These are phyloP conservation scores for Ochotona curzoniae DNA, from an alignment of 2,113 vertebrate genomes.

Conservation along the genomic window DNA sequence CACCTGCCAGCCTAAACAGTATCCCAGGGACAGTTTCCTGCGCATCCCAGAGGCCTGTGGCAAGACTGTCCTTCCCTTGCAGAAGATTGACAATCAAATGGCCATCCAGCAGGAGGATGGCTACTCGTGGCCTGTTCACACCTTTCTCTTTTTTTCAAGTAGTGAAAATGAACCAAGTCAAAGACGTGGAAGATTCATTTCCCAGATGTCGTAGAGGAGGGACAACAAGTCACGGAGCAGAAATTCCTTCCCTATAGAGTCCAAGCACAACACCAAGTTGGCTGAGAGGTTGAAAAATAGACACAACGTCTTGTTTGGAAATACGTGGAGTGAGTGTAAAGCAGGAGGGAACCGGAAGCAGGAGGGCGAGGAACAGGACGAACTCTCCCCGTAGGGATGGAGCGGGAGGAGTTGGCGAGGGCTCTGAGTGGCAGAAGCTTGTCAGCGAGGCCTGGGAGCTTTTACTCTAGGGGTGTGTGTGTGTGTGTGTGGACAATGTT, in stretches of 20 bases:
- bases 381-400: neutral
- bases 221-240: neutral
- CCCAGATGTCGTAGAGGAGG: neutral
- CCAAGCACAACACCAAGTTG: neutral
- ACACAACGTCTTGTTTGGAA: neutral
- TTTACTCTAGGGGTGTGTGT: too few relatives aligned
- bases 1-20: neutral
- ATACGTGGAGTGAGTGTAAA: neutral
- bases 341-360: constrained; percentile 1
- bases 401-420: accelerated
- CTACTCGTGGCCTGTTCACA: neutral
- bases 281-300: neutral
- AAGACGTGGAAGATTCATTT: neutral
- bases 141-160: neutral
- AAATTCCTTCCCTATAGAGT: neutral
- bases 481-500: too few relatives aligned
- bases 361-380: neutral
- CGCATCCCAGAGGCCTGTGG: neutral
- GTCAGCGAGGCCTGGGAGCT: too few relatives aligned
- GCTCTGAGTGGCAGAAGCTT: too few relatives aligned
- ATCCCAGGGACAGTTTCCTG: neutral
- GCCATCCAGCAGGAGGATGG: neutral
- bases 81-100: neutral
- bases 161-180: neutral
- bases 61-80: neutral